Evolutionary conservation across 2,113 vertebrate species (phyloP).

Genomic region (Lipophrys pholis): DNA sequence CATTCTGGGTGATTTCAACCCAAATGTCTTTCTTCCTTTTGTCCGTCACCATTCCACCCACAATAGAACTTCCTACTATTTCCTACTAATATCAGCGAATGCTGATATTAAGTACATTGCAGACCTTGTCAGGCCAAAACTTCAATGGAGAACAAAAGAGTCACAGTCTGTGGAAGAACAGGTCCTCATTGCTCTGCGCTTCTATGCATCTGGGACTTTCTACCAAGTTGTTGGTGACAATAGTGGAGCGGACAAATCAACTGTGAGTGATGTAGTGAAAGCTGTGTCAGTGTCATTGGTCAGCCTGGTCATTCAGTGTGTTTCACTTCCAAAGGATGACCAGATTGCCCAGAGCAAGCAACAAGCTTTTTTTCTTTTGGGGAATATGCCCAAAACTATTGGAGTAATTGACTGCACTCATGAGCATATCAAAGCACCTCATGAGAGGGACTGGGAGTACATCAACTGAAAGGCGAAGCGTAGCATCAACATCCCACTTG

Average conservation of each 20-base stretch:
- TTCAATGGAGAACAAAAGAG: slow-evolving; percentile 16
- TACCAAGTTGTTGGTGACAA: slow-evolving; percentile 34
- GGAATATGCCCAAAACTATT: slow-evolving; percentile 13
- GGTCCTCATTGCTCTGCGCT: too few species aligned
- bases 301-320: slow-evolving; percentile 50
- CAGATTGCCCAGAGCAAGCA: slow-evolving; percentile 1
- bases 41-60: slow-evolving; percentile 34
- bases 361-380: slow-evolving; percentile 1
- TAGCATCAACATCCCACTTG: slow-evolving; percentile 1
- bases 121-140: background rate
- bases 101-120: too few species aligned
- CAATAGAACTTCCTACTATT: too few species aligned
- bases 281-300: too few species aligned
- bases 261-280: slow-evolving; percentile 36
- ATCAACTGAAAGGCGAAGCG: background rate
- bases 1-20: too few species aligned
- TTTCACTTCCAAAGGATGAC: slow-evolving; percentile 39
- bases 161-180: slow-evolving; percentile 47
- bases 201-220: too few species aligned
- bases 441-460: background rate
- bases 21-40: too few species aligned
- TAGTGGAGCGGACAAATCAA: slow-evolving; percentile 42
- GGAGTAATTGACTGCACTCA: background rate
- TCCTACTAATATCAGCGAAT: too few species aligned
- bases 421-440: background rate